Conservation (phyloP, 2,113 vertebrate genomes). For the Rhinoderma darwinii region DNA sequence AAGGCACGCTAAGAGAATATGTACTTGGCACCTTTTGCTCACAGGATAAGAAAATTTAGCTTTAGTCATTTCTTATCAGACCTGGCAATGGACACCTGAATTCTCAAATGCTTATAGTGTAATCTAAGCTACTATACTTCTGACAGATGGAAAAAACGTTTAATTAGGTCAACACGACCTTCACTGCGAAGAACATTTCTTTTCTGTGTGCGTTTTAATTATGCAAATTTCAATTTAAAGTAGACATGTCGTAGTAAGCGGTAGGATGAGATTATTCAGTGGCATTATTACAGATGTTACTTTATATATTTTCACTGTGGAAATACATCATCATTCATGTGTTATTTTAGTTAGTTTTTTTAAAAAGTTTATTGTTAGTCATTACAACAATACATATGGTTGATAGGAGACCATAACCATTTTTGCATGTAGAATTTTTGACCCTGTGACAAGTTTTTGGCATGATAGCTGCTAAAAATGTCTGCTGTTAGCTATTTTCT, state of each 20-base stretch:
- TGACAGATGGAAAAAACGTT: constrained; percentile 48
- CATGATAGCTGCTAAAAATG: too few species aligned
- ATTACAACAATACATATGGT: not conserved
- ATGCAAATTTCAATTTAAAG: constrained; percentile 35
- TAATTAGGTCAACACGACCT: constrained; percentile 53
- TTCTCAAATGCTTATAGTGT: constrained; percentile 33
- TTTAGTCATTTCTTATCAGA: constrained; percentile 55
- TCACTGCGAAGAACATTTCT: constrained; percentile 51
- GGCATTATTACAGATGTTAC: not conserved
- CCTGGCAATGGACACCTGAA: constrained; percentile 51
- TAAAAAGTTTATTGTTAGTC: not conserved
- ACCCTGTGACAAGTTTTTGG: too few species aligned
- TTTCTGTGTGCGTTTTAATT: constrained; percentile 29
- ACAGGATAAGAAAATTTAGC: not conserved
- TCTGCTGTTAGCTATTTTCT: too few species aligned
- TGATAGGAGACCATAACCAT: too few species aligned
- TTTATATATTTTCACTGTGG: not conserved
- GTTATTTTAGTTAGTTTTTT: not conserved
- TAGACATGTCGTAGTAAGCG: not conserved
- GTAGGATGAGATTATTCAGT: not conserved
- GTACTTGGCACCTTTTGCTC: not conserved
- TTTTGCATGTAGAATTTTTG: not conserved
- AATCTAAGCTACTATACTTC: constrained; percentile 12
- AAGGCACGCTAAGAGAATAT: not conserved
- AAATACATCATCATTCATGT: not conserved